Conservation (phyloP, 2,888 invertebrate species). For the Habrosyne pyritoides region DNA sequence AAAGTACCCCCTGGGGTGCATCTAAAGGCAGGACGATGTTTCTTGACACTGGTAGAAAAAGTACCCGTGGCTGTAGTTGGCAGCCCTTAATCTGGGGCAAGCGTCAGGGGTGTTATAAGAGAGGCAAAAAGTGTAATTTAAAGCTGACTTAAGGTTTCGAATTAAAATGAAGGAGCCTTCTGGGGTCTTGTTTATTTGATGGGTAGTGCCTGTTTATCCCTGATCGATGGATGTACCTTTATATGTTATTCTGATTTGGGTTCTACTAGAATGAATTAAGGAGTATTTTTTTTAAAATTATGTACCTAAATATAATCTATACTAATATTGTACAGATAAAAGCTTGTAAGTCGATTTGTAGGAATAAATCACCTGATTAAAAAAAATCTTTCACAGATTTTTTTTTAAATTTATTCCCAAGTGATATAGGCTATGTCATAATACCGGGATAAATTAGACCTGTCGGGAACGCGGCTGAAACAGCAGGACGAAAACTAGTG, state of each 20-base stretch:
- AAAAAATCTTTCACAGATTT: too few relatives aligned
- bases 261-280: not conserved
- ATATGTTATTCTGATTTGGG: not conserved
- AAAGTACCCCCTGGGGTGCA: constrained; percentile 84
- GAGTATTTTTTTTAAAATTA: not conserved
- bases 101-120: constrained; percentile 77
- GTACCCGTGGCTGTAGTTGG: constrained; percentile 53
- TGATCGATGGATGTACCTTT: not conserved
- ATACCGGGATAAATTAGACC: too few relatives aligned
- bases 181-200: constrained; percentile 23
- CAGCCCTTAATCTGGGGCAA: constrained; percentile 73
- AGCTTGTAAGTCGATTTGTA: too few relatives aligned
- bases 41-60: constrained; percentile 79
- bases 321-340: too few relatives aligned
- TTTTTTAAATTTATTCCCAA: too few relatives aligned
- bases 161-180: constrained; percentile 76
- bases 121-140: constrained; percentile 81
- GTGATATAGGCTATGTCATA: too few relatives aligned
- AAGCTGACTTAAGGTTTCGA: constrained; percentile 81
- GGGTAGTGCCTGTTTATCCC: not conserved
- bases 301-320: too few relatives aligned
- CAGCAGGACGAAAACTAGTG: too few relatives aligned
- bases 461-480: too few relatives aligned
- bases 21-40: constrained; percentile 78
- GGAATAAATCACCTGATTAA: too few relatives aligned